Evolutionary conservation across 1,140 invertebrate species (phyloP).

Genomic region (Cepaea nemoralis): DNA sequence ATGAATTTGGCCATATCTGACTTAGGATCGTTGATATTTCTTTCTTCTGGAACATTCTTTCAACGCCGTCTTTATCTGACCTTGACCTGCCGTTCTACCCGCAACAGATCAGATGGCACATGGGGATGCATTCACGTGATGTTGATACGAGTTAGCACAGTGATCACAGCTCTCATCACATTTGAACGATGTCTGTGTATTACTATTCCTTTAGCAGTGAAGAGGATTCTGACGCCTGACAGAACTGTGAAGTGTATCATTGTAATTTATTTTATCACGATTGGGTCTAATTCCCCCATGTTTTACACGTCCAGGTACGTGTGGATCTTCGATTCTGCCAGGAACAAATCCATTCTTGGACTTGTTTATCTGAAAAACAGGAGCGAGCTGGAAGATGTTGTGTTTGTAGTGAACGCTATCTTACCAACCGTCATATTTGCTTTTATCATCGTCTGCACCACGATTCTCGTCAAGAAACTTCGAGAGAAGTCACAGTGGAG

Average conservation of each 20-base stretch:
- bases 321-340: no score
- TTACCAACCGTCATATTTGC: background rate
- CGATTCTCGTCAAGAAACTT: background rate
- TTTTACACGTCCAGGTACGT: background rate
- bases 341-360: background rate
- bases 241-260: no score
- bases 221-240: background rate
- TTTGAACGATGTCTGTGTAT: no score
- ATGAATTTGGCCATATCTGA: no score
- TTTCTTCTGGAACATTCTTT: background rate
- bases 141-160: background rate
- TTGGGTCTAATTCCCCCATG: background rate
- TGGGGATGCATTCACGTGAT: background rate
- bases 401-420: background rate
- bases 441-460: background rate
- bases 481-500: background rate
- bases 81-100: background rate
- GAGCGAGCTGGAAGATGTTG: background rate
- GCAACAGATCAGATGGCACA: background rate
- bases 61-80: background rate
- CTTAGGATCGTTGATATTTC: background rate
- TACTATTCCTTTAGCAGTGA: conserved; percentile 4
- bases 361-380: background rate
- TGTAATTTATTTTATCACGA: no score
- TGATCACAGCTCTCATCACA: background rate